Base-by-base conservation (phyloP, 1,140 invertebrate genomes). In the Ericerus pela region DNA sequence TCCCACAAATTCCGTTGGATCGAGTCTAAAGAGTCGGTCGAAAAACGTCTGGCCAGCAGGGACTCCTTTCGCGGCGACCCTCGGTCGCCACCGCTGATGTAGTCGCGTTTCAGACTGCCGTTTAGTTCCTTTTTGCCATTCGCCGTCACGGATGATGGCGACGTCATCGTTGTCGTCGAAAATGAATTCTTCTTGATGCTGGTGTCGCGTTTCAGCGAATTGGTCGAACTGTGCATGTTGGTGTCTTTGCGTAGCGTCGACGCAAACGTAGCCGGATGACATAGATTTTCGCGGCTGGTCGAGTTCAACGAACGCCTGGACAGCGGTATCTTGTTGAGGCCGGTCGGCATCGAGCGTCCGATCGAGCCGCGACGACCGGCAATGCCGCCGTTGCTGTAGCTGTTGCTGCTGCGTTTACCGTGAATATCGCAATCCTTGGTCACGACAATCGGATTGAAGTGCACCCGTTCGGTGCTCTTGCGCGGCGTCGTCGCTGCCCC, bases 1-100 rank as follows among this genome's bases (percentile, higher is more conserved):
- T 84, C 81, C 79, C 79, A 84, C 10, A 77, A 78, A 61, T 77
- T 76, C 55, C 80, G 75, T 68, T 79, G 77, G 27, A 68, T 62
- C 43, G 76, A 76, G 66, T 83, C 80, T 62, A 84, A 65, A 0
- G 81, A 84, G 66, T 84, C 82, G 3, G 78, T 78, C 0, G 82
- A 84, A 38, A 79, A 80, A 33, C 76, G 37, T 1, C 76, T 75
- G 56, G 73, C 65, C 2, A 68, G 62, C 0, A 70, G 72, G 24
- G 57, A 37, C 16, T 43, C 24, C 27, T 18, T 28, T 2, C 43
- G 53, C 20, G 52, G 43, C 22, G 28, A 53, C 16, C 56, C 43
- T 2, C 38, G 20, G 3, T 16, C 12, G 43, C 41, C 54, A 8
- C 27, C 20, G 27, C 14, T 41, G 18, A 29, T 1, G 1, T 47